Conservation (phyloP, 2,888 invertebrate species). For the Athalia rosae region DNA sequence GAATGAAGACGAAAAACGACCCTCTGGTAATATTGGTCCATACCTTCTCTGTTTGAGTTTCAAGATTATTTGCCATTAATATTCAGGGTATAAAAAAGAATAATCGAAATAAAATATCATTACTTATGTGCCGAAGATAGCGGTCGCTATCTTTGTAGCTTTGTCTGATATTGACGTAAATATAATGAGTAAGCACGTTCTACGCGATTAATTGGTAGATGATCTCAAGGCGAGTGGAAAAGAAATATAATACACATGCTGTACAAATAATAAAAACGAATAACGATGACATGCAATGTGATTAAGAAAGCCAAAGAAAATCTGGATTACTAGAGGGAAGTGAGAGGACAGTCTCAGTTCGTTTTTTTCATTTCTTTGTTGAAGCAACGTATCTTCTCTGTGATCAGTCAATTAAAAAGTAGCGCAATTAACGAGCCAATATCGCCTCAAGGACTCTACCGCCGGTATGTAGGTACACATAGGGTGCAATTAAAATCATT, state of each 20-base stretch:
- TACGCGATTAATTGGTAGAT: constrained; percentile 10
- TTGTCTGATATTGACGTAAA: too few relatives aligned
- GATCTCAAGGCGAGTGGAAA: background rate
- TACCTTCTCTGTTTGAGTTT: too few relatives aligned
- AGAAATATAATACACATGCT: background rate
- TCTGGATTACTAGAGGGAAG: constrained; percentile 24
- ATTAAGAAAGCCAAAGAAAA: constrained; percentile 33
- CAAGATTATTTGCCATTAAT: too few relatives aligned
- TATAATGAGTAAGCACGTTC: constrained; percentile 11
- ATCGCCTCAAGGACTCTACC: constrained; percentile 27
- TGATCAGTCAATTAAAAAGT: constrained; percentile 42
- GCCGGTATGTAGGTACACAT: background rate
- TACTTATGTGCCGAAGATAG: too few relatives aligned
- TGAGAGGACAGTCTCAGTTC: constrained; percentile 8
- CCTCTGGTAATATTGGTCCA: too few relatives aligned
- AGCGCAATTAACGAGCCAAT: constrained; percentile 35
- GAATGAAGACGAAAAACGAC: too few relatives aligned
- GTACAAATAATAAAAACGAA: constrained; percentile 28
- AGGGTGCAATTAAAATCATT: constrained; percentile 32
- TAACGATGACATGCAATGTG: constrained; percentile 25
- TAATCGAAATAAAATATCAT: too few relatives aligned
- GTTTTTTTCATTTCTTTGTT: constrained; percentile 29
- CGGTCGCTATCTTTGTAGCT: too few relatives aligned
- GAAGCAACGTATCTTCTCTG: constrained; percentile 21
- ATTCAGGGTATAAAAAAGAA: too few relatives aligned